Evolutionary conservation across 2,888 invertebrate species (phyloP).

Genomic region (Lasioglossum calceatum): DNA sequence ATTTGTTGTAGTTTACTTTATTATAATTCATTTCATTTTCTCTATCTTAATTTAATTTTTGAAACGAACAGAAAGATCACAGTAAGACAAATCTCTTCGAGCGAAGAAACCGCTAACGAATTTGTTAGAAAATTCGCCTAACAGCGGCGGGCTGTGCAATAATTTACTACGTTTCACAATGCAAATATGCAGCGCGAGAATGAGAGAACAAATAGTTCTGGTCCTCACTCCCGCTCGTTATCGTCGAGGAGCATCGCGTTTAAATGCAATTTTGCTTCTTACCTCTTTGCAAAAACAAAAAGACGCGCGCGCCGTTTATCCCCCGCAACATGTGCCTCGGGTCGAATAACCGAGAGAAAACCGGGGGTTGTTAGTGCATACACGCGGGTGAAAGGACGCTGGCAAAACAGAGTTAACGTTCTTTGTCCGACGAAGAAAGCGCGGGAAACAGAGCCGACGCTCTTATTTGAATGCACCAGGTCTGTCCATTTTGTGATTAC

Average conservation of each 20-base stretch:
- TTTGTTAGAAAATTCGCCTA: neutral
- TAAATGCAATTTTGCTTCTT: constrained; percentile 20
- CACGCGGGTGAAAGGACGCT: neutral
- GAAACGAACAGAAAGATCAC: neutral
- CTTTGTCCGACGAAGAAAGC: constrained; percentile 5
- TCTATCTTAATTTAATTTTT: no score
- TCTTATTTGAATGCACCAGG: neutral
- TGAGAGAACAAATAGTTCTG: neutral
- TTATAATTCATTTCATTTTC: no score
- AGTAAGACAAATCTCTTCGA: neutral
- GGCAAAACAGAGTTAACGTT: constrained; percentile 3
- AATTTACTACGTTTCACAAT: neutral
- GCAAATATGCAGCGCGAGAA: neutral
- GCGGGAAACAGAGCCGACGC: constrained; percentile 5
- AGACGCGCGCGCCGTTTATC: constrained; percentile 1
- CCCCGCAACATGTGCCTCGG: neutral
- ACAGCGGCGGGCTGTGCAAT: neutral
- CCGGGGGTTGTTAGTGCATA: constrained; percentile 1
- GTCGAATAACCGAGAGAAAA: constrained; percentile 7
- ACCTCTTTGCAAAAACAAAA: neutral
- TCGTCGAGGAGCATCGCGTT: neutral
- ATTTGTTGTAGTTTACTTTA: no score
- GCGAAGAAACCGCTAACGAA: neutral
- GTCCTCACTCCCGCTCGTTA: neutral
- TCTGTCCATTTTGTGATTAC: constrained; percentile 6